phyloP scores from a whole-genome alignment of 2,797 vertebrate genomes.

The Leptodactylus fallax region DNA sequence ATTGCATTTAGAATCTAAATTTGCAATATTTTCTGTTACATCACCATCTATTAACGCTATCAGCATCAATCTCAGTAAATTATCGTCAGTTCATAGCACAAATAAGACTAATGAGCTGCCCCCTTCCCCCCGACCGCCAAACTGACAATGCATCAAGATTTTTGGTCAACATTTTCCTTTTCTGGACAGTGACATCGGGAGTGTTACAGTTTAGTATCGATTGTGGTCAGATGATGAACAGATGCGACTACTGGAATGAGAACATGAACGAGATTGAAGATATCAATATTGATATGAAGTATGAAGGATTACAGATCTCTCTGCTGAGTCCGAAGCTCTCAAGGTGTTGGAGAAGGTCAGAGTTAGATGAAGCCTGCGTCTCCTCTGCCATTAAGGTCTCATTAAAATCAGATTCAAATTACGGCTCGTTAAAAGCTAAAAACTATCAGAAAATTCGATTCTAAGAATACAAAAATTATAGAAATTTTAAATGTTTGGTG shows the following conservation, averaged over 20 bases:
- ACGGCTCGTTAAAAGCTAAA: constrained; percentile 6
- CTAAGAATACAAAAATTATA: constrained; percentile 4
- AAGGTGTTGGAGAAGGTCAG: constrained; percentile 41
- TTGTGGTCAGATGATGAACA: constrained; percentile 43
- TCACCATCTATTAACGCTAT: neutral
- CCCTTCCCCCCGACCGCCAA: neutral
- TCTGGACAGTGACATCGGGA: neutral
- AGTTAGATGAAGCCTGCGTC: constrained; percentile 50
- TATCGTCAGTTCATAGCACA: constrained; percentile 7
- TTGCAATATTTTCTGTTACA: neutral
- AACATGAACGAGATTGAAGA: neutral
- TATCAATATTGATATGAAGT: neutral
- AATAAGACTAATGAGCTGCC: constrained; percentile 12
- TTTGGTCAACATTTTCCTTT: neutral
- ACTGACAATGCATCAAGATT: neutral
- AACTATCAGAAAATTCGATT: constrained; percentile 38
- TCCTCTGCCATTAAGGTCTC: constrained; percentile 38
- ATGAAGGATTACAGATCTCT: constrained; percentile 13
- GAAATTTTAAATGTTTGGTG: constrained; percentile 33
- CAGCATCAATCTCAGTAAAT: neutral
- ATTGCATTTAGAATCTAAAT: neutral
- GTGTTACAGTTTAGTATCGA: constrained; percentile 8
- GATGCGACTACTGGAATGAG: neutral
- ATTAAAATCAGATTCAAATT: neutral
- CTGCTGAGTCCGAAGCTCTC: constrained; percentile 6